Conservation (phyloP, 2,888 invertebrate species). For the Rhorus exstirpatorius region DNA sequence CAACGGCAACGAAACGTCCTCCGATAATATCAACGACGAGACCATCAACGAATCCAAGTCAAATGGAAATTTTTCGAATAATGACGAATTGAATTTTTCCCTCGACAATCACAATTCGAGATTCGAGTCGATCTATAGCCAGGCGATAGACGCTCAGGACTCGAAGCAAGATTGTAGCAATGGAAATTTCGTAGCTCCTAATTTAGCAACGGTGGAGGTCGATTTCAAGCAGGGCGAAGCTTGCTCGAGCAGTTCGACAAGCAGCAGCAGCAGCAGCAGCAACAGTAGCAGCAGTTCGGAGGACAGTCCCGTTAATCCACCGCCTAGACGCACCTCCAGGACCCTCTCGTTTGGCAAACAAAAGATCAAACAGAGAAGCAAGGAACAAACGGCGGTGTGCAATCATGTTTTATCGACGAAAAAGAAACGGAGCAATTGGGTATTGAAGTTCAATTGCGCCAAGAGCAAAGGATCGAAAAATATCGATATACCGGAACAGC, state of each 20-base stretch:
- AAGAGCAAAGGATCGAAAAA: slow-evolving; percentile 84
- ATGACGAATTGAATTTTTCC: slow-evolving; percentile 80
- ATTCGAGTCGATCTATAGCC: slow-evolving; percentile 85
- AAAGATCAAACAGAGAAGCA: slow-evolving; percentile 84
- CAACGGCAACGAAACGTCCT: slow-evolving; percentile 81
- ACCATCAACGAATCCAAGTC: slow-evolving; percentile 78
- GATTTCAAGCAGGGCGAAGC: slow-evolving; percentile 75
- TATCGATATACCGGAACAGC: slow-evolving; percentile 84
- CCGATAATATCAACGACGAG: slow-evolving; percentile 77
- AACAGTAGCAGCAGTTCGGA: slow-evolving; percentile 84
- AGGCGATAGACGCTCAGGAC: slow-evolving; percentile 82
- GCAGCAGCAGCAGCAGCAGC: slow-evolving; percentile 81
- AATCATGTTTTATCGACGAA: slow-evolving; percentile 84
- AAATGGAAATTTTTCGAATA: slow-evolving; percentile 79
- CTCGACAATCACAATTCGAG: slow-evolving; percentile 84
- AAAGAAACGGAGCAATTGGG: slow-evolving; percentile 85
- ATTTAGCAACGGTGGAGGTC: slow-evolving; percentile 67
- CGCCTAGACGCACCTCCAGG: slow-evolving; percentile 83
- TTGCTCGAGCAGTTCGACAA: slow-evolving; percentile 72
- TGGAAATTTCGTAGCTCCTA: slow-evolving; percentile 79
- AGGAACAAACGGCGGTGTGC: slow-evolving; percentile 83
- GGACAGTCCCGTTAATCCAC: slow-evolving; percentile 83
- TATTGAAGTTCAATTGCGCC: slow-evolving; percentile 84
- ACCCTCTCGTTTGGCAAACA: slow-evolving; percentile 84
- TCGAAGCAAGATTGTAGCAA: slow-evolving; percentile 81